Evolutionary conservation across 1,140 invertebrate genomes (phyloP), one percentile per base, ranked within the genome.

Genomic region (Penaeus japonicus): DNA sequence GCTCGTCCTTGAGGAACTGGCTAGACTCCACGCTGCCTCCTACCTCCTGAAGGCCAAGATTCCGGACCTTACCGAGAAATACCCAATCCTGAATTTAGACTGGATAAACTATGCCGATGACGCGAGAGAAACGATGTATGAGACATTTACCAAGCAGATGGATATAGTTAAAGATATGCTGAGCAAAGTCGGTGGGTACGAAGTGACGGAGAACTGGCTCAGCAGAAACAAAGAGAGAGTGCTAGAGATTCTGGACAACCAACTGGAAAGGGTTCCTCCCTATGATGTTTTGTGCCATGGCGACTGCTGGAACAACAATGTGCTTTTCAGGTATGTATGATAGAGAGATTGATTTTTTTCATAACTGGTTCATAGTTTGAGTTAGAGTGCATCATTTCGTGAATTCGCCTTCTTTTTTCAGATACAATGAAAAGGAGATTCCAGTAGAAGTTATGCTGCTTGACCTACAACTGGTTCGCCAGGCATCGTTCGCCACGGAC

Each of bases 21-120:
- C 84, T 5, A 85, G 78, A 57, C 84, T 85, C 22, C 84, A 85
- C 53, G 84, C 84, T 5, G 62, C 84, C n/a, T 85, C 84, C 24
- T 77, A 32, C n/a, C 39, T 85, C 35, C 47, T 85, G 22, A 15
- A 17, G 47, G 24, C 55, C n/a, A 73, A 77, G 7, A 39, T 24
- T 24, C 32, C 17, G 17, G 32, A 73, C 24, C 84, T 85, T 10
- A 30, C 12, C 17, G 35, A 85, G 17, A 55, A 55, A 22, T 85
- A 39, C 70, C 39, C 62, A 57, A 17, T 55, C 39, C 35, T 85
- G 39, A 39, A 57, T 30, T 39, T 77, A 70, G 75, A 73, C 55
- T 85, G 84, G 84, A 35, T 77, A 15, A 57, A 54, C n/a, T 47
- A 32, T 17, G 35, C 27, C 27, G 39, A 54, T 15, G 39, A 54